Percentiles rank a stretch among this genome's conserved stretches.
These are phyloP conservation scores for Ormyrus thymus DNA, from an alignment of 2,888 invertebrate genomes.

Conservation along the genomic window DNA sequence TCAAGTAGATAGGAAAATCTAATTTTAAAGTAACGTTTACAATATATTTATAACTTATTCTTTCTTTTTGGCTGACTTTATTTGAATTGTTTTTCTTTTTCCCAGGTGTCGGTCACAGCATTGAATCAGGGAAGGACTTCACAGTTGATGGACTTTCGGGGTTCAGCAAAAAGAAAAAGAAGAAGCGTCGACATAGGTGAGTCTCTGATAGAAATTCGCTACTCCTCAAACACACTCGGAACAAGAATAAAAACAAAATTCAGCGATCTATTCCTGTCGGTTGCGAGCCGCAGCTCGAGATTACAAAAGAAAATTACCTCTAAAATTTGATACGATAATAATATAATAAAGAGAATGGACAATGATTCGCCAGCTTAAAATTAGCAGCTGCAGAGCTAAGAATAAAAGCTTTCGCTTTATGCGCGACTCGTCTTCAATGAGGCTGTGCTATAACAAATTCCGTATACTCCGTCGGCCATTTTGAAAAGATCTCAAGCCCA, in stretches of 20 bases:
- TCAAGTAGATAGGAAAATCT: no score
- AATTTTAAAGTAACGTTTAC: no score
- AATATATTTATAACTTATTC: no score
- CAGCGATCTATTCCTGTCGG: no score
- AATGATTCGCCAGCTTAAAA: conserved; percentile 23
- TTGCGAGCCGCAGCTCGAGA: no score
- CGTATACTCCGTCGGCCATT: conserved; percentile 44
- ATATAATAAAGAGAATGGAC: conserved; percentile 8
- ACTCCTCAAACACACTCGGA: no score
- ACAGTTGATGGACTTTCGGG: conserved; percentile 87
- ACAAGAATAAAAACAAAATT: no score
- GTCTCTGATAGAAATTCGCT: conserved; percentile 57
- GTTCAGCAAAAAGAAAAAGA: conserved; percentile 93
- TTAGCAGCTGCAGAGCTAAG: conserved; percentile 10
- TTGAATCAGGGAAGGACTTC: conserved; percentile 89
- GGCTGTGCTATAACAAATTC: conserved; percentile 13
- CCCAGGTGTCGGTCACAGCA: conserved; percentile 81
- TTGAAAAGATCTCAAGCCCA: conserved; percentile 48
- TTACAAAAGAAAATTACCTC: conserved; percentile 3
- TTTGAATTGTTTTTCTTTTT: conserved; percentile 3
- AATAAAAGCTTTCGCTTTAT: neutral
- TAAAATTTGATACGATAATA: neutral
- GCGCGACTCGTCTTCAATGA: conserved; percentile 14
- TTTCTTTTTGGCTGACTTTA: no score
- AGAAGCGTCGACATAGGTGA: conserved; percentile 95